phyloP scores from a whole-genome alignment of 2,113 vertebrate species.

The Trichechus manatus region DNA sequence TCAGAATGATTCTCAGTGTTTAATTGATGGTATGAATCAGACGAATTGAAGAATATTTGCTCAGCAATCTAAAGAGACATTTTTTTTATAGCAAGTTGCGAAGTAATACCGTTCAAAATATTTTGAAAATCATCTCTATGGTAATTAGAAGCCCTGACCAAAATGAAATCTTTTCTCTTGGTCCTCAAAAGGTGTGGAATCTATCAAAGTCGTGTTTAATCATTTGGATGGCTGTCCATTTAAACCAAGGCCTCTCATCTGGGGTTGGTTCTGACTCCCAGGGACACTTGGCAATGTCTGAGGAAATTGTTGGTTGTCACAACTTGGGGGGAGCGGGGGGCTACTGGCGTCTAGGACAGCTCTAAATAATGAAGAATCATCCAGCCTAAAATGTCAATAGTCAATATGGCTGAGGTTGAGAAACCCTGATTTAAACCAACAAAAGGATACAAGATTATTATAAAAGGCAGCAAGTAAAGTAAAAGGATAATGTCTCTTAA shows the following conservation, averaged over 20 bases:
- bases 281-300: not conserved
- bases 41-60: slow-evolving; percentile 74
- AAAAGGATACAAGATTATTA: not conserved
- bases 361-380: not conserved
- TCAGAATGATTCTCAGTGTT: slow-evolving; percentile 70
- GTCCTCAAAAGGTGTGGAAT: not conserved
- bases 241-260: not conserved
- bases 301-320: not conserved
- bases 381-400: not conserved
- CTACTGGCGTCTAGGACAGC: not conserved
- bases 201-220: not conserved
- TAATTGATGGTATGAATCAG: slow-evolving; percentile 70
- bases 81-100: slow-evolving; percentile 49
- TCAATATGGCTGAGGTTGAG: not conserved
- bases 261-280: not conserved
- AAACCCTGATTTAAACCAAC: not conserved
- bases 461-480: not conserved
- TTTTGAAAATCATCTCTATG: slow-evolving; percentile 49
- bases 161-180: not conserved
- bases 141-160: slow-evolving; percentile 34
- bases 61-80: slow-evolving; percentile 60
- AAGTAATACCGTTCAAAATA: slow-evolving; percentile 58
- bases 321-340: not conserved
- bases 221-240: not conserved
- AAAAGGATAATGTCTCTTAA: not conserved